phyloP scores from a whole-genome alignment of 2,797 vertebrate species.

The Sebastes alutus region DNA sequence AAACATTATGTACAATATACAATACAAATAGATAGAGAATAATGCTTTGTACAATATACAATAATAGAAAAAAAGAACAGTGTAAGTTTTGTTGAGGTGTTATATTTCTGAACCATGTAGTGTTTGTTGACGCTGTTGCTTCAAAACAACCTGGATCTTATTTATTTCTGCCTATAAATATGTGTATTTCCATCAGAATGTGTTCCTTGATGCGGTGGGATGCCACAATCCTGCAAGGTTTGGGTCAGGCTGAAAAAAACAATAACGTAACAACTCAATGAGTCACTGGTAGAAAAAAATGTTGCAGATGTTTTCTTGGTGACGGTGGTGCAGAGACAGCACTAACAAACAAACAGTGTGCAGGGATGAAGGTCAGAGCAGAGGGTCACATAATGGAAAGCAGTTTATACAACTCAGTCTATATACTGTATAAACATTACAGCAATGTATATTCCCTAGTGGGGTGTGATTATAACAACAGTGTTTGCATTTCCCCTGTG shows the following conservation, averaged over 20 bases:
- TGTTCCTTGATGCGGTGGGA: neutral
- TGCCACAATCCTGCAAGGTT: neutral
- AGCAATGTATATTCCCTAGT: neutral
- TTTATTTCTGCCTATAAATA: neutral
- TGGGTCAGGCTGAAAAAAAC: constrained; percentile 8
- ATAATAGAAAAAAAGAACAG: neutral
- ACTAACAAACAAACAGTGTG: neutral
- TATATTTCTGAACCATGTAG: neutral
- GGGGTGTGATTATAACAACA: neutral
- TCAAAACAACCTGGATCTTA: neutral
- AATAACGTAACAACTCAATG: neutral
- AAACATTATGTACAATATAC: no score
- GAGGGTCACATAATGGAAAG: neutral
- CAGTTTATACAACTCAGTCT: no score
- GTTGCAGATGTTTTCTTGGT: neutral
- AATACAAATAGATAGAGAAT: no score
- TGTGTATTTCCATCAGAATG: neutral
- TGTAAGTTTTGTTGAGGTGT: neutral
- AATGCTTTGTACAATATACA: no score
- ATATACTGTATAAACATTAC: neutral
- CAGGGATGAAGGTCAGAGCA: neutral
- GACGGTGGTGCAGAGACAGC: neutral
- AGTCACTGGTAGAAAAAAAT: neutral
- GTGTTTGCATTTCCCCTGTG: neutral
- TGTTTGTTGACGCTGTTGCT: neutral